Base-by-base conservation (phyloP, 2,888 invertebrate genomes). In the Gisinianus flammeolus region DNA sequence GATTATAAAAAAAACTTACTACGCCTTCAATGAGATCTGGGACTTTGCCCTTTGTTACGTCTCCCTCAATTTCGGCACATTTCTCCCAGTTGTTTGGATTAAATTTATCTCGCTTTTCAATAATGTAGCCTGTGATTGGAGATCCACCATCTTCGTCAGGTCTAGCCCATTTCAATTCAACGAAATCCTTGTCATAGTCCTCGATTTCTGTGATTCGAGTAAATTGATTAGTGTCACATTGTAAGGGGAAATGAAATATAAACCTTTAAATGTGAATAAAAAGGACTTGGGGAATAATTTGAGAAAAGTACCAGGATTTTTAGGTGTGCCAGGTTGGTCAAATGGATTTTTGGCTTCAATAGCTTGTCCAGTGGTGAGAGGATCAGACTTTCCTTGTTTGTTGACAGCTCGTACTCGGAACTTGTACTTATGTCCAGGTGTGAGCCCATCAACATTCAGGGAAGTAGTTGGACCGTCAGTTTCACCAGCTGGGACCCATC, bases 261-360 rank as follows among this genome's bases (percentile, higher is more conserved):
- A 4, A 62, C 24, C 24, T 24, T 62, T 35, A 35, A 35, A 35
- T 8, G 35, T 35, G 35, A 8, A 12, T 35, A 35, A 35, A 35
- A 35, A 8, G 35, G n/a, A n/a, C n/a, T n/a, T n/a, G n/a, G n/a
- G n/a, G n/a, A n/a, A 35, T 35, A 35, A 12, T 35, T 35, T 35
- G 12, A n/a, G 5, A 8, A 35, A 8, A 8, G 35, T 35, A 35
- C 35, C 68, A 35, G 68, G 68, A 33, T 68, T 35, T 75, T 96
- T 95, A 31, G 95, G 94, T 85, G 92, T 92, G 70, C 91, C 91
- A 16, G 93, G 93, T 85, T 92, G 90, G 93, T 93, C 95, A 88
- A 94, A 99, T 69, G 98, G 98, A 92, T 99, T 98, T 88, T 98
- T 98, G 68, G 98, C 98, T 87, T 95, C 93, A 75, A 94, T 94